A percentile compares a stretch with the other conserved stretches of the same genome.
These are phyloP conservation scores for Hypomesus transpacificus DNA, from an alignment of 2,113 vertebrate genomes.

Conservation along the genomic window DNA sequence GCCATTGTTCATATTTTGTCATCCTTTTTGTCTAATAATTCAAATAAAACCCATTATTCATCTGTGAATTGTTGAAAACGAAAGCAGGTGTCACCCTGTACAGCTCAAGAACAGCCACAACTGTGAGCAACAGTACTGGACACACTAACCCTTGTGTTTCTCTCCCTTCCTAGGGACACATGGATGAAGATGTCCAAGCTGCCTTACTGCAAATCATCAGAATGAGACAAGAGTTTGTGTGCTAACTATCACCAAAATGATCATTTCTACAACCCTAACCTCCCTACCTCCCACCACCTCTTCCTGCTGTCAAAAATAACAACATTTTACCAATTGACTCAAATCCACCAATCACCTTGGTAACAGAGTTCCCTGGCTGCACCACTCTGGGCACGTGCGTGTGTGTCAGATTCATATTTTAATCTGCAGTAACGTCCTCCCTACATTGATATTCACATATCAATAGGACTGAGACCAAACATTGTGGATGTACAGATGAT, in stretches of 20 bases:
- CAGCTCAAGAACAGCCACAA: no score
- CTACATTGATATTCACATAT: constrained; percentile 17
- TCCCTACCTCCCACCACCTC: constrained; percentile 7
- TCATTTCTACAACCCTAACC: no score
- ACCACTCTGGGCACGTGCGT: constrained; percentile 48
- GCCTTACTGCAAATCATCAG: constrained; percentile 95
- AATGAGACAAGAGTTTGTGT: constrained; percentile 95
- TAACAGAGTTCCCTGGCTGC: constrained; percentile 9
- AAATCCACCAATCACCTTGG: constrained; percentile 30
- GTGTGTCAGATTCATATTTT: constrained; percentile 2
- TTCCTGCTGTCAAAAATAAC: constrained; percentile 7
- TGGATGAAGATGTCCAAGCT: constrained; percentile 97
- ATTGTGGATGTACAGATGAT: constrained; percentile 1
- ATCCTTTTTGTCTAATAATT: background rate
- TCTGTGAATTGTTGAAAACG: no score
- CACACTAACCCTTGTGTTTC: background rate
- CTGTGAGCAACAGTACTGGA: no score
- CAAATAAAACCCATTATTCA: no score
- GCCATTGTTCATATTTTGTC: background rate
- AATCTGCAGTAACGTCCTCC: background rate
- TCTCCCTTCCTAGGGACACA: constrained; percentile 81
- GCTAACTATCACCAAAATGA: constrained; percentile 62
- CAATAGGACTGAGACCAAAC: constrained; percentile 11
- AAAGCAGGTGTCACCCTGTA: no score
- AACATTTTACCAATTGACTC: constrained; percentile 46